Base-by-base conservation (phyloP, 2,797 vertebrate genomes). In the Vultur gryphus region DNA sequence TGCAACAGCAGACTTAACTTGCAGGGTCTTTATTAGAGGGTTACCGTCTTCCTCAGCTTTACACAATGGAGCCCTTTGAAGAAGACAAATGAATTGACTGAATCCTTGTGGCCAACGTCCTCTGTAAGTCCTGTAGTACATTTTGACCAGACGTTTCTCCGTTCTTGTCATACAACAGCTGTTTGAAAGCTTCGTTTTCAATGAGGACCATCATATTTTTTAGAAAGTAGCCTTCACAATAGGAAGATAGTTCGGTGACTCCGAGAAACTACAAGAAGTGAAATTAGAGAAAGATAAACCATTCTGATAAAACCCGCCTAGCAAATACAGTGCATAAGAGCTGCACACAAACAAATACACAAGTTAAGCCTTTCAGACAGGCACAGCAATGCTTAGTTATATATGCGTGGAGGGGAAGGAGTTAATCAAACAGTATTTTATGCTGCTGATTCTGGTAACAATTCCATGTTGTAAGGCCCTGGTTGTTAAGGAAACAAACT, bases 171-270 rank as follows among this genome's bases (percentile, higher is more conserved):
- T 99, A 99, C 78, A 99, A 98, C 72, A 99, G 98, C 98, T 99
- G 99, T 97, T 99, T 99, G 98, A 99, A 99, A 66, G 98, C 97
- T 97, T 99, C 99, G 0, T 99, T 99, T 97, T 99, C 99, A 11
- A 99, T 99, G 95, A 99, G 99, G 96, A 99, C 99, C 99, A 99
- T 99, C 99, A 99, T 99, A 96, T 99, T 99, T 98, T 99, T 99
- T 97, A 99, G 98, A 97, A 99, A 99, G 97, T 99, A 99, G 97
- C 99, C 99, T 98, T 99, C 99, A 31, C 99, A 99, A 96, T 99
- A 99, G 11, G 99, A 98, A 6, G 99, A 98, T 37, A 99, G 98
- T 98, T 99, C 99, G 3, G 97, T 97, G 89, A 99, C 99, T 16
- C 99, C 99, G 4, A 99, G 99, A 97, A 99, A 99, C 99, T 99